Percentiles rank a stretch among this genome's conserved stretches.
Conservation (phyloP, 2,888 invertebrate species). For the Drosophila mimica region DNA sequence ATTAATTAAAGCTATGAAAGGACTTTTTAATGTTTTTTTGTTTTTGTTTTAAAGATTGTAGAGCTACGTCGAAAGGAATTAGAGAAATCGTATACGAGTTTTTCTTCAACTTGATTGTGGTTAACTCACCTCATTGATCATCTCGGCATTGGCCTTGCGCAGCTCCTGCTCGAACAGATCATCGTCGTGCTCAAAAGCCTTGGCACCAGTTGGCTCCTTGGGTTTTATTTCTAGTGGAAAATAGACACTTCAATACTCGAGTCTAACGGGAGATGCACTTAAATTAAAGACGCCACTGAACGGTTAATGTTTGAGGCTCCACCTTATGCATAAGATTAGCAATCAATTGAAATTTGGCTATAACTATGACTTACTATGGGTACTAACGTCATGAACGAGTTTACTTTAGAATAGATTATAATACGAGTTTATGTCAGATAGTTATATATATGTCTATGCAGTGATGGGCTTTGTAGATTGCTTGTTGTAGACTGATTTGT, state of each 20-base stretch:
- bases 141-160: slow-evolving; percentile 83
- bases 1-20: slow-evolving; percentile 76
- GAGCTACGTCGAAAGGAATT: slow-evolving; percentile 68
- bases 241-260: not conserved
- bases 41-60: slow-evolving; percentile 78
- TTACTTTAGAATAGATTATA: slow-evolving; percentile 48
- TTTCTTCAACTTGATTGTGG: not conserved
- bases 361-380: slow-evolving; percentile 66
- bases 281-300: slow-evolving; percentile 49
- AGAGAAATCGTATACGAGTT: not conserved
- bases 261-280: not conserved
- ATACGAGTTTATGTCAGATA: slow-evolving; percentile 46
- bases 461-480: slow-evolving; percentile 32
- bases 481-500: slow-evolving; percentile 31
- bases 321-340: slow-evolving; percentile 46
- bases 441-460: slow-evolving; percentile 39
- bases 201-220: slow-evolving; percentile 55
- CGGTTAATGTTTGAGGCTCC: slow-evolving; percentile 58
- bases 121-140: slow-evolving; percentile 83
- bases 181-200: slow-evolving; percentile 50
- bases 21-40: slow-evolving; percentile 48
- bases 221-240: slow-evolving; percentile 81
- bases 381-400: slow-evolving; percentile 49
- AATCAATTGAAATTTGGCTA: slow-evolving; percentile 27
- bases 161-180: slow-evolving; percentile 82